These are phyloP conservation scores for Anolis apletophallus DNA, from an alignment of 2,797 vertebrate species.

Conservation along the genomic window DNA sequence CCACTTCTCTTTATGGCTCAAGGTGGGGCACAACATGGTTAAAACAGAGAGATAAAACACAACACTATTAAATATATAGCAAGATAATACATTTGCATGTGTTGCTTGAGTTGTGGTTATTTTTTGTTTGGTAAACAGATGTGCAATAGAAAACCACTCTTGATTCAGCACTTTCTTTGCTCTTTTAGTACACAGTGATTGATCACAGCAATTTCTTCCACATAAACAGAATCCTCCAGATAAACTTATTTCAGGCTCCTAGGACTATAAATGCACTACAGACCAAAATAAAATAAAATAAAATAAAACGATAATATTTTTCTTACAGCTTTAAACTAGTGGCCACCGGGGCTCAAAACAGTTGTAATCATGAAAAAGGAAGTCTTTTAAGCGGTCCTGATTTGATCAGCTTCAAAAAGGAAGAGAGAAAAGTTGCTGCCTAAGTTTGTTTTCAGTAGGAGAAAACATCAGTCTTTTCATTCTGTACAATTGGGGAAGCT, in stretches of 20 bases:
- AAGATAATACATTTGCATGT: constrained; percentile 38
- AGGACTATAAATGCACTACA: constrained; percentile 54
- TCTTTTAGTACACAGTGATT: constrained; percentile 49
- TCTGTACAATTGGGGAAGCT: constrained; percentile 21
- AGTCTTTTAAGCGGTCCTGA: constrained; percentile 48
- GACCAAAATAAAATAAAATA: constrained; percentile 29
- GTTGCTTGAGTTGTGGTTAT: neutral
- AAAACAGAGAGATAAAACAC: no score
- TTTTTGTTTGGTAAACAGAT: neutral
- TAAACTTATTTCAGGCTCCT: constrained; percentile 61
- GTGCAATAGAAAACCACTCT: constrained; percentile 54
- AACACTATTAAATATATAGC: no score
- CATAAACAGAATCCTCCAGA: constrained; percentile 66
- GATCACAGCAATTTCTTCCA: constrained; percentile 73
- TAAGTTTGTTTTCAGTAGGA: constrained; percentile 23
- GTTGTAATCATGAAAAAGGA: constrained; percentile 37
- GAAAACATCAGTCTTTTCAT: constrained; percentile 60
- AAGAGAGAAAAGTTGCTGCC: constrained; percentile 16
- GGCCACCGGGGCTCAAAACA: constrained; percentile 45
- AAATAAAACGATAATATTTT: constrained; percentile 46
- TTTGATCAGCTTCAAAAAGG: constrained; percentile 48
- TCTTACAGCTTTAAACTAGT: constrained; percentile 58
- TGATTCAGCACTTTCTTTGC: constrained; percentile 64
- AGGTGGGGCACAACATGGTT: no score
- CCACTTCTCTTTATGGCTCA: no score